Base-by-base conservation (phyloP, 1,140 invertebrate genomes). In the Tenebrio molitor region DNA sequence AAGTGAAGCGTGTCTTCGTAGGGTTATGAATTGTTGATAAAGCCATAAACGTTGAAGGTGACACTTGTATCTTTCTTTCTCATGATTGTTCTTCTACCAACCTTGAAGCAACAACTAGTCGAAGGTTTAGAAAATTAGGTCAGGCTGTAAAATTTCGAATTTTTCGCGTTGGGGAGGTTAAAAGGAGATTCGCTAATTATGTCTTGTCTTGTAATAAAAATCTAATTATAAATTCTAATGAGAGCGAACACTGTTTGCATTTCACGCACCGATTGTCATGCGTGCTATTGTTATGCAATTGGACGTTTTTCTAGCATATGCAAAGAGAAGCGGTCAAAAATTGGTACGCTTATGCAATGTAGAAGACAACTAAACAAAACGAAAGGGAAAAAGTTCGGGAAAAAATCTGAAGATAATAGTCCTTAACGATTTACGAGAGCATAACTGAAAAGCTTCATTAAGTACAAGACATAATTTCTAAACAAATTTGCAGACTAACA, bases 211-310 rank as follows among this genome's bases (percentile, higher is more conserved):
- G 50, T 58, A 58, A 58, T 58, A 21, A 34, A n/a, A 58, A 6
- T 25, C n/a, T 58, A 58, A 58, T 58, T 29, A 58, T 14, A 58
- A 58, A 58, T 58, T 25, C 23, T 58, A 58, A 58, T 58, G 23
- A 58, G 50, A 58, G 44, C 14, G 23, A 29, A 29, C 50, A 58
- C 50, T 29, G n/a, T 58, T 50, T 50, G 17, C 17, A 50, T 17
- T 50, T 50, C 23, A 58, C 29, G 50, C 50, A 58, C 50, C 50
- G 14, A 15, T 58, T 58, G 23, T 58, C 19, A 58, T 33, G 50
- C 23, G 50, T 58, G 50, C 14, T 58, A 1, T 15, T 58, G 50
- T 58, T 58, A 29, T 17, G 23, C 14, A 58, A 58, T 21, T 8
- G 29, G 50, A 15, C 50, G 25, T 58, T 23, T 58, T 58, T 53